Base-by-base conservation (phyloP, 2,888 invertebrate genomes). In the Ormia ochracea region DNA sequence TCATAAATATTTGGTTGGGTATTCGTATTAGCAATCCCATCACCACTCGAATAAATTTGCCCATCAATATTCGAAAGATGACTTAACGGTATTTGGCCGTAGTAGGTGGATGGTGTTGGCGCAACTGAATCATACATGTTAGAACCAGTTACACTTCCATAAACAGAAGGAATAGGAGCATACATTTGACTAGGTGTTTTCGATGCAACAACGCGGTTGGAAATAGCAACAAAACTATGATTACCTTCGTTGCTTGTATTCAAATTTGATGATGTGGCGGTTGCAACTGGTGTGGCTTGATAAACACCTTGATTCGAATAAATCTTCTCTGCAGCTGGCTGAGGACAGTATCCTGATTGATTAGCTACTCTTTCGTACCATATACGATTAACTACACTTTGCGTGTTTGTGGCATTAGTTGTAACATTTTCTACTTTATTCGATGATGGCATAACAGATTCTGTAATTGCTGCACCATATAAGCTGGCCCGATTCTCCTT, bases 301-400 rank as follows among this genome's bases (percentile, higher is more conserved):
- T 81, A 73, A 43, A 81, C 72, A 6, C 72, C 73, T 9, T 87
- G 84, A 69, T 87, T 88, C 23, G 87, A 85, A 56, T 88, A 87
- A 31, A 86, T 77, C 56, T 86, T 86, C 1, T 84, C 86, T 2
- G 86, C 84, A 1, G 87, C 83, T 12, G 87, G 86, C 38, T 87
- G 88, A 0, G 86, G 84, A 66, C 88, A 87, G 54, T 87, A 88
- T 36, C 86, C 88, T 10, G 85, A 81, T n/a, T 84, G 81, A 48
- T 85, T 69, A 4, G 81, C 59, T 48, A 87, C 85, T n/a, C 85
- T 87, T 58, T 91, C 91, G 65, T 90, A 90, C 91, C 92, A 92
- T 58, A 91, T 91, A 82, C 87, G 86, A 85, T 91, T 91, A 10
- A 91, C 85, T 17, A 91, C 85, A 21, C 87, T 86, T 43, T 88